phyloP scores from a whole-genome alignment of 2,888 invertebrate species.

The Monopis laevigella region DNA sequence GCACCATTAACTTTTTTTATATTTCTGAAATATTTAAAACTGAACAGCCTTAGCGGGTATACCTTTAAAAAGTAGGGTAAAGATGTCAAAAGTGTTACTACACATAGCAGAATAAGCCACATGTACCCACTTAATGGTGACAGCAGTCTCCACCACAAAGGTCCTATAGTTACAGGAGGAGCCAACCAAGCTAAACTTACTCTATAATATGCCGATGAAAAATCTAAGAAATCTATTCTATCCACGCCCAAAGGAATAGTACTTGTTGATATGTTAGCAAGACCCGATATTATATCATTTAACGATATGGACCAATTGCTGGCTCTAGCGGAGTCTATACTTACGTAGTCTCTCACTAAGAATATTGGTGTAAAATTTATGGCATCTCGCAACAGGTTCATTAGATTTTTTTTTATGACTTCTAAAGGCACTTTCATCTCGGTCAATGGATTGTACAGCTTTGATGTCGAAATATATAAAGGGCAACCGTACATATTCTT shows the following conservation, averaged over 20 bases:
- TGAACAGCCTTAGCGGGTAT: conserved; percentile 30
- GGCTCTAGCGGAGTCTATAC: conserved; percentile 38
- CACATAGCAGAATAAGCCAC: conserved; percentile 36
- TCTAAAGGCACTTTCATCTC: conserved; percentile 38
- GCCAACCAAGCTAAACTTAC: conserved; percentile 42
- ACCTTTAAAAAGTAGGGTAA: conserved; percentile 34
- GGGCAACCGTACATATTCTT: conserved; percentile 42
- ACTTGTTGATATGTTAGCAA: conserved; percentile 41
- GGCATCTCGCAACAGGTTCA: conserved; percentile 31
- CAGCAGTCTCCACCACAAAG: conserved; percentile 38
- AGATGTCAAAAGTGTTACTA: conserved; percentile 32
- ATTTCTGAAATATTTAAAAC: conserved; percentile 31
- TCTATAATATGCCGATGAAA: conserved; percentile 40
- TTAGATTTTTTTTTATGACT: conserved; percentile 34
- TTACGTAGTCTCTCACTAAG: conserved; percentile 36
- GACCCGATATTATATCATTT: conserved; percentile 37
- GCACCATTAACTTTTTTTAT: conserved; percentile 31
- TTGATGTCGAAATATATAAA: conserved; percentile 43
- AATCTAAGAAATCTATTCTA: conserved; percentile 34
- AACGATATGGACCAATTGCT: conserved; percentile 45
- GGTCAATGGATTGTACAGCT: conserved; percentile 32
- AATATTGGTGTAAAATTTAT: conserved; percentile 45
- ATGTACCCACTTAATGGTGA: conserved; percentile 43
- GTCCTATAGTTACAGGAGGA: conserved; percentile 34
- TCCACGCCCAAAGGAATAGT: conserved; percentile 39